A percentile compares a stretch with the other conserved stretches of the same genome.
phyloP scores from a whole-genome alignment of 1,140 invertebrate species.

The Gryllus bimaculatus region DNA sequence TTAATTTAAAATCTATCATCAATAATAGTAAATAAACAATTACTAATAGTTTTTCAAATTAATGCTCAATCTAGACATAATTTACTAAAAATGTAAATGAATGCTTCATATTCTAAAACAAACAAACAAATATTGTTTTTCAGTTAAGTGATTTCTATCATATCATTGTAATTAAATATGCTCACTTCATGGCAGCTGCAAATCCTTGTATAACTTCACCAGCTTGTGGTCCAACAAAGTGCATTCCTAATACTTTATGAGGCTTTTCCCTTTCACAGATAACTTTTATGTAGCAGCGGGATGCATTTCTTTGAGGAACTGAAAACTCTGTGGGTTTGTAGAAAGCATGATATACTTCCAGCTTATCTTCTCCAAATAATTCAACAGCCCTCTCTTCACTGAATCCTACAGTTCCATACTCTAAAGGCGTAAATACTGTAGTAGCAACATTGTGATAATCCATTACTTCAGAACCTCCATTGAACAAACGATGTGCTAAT shows the following conservation, averaged over 20 bases:
- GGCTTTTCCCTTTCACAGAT: slow-evolving; percentile 51
- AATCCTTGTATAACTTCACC: slow-evolving; percentile 98
- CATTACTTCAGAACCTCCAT: slow-evolving; percentile 48
- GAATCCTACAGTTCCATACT: slow-evolving; percentile 90
- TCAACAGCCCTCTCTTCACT: slow-evolving; percentile 81
- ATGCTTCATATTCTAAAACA: no score
- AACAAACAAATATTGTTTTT: neutral
- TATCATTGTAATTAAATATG: neutral
- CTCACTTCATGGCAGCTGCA: slow-evolving; percentile 69
- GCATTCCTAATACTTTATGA: slow-evolving; percentile 84
- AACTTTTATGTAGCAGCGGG: slow-evolving; percentile 72
- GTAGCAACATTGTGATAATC: slow-evolving; percentile 92
- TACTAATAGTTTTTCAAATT: no score
- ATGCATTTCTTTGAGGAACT: slow-evolving; percentile 69
- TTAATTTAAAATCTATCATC: no score
- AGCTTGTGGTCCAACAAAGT: slow-evolving; percentile 90
- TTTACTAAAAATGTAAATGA: no score
- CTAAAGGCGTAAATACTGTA: slow-evolving; percentile 92
- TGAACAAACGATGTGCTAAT: slow-evolving; percentile 66
- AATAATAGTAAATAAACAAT: no score
- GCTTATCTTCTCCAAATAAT: slow-evolving; percentile 52
- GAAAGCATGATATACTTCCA: slow-evolving; percentile 85
- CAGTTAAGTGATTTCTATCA: neutral
- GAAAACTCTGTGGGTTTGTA: slow-evolving; percentile 95
- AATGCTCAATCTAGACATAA: no score